A percentile compares a stretch with the other conserved stretches of the same genome.
Evolutionary conservation across 2,888 invertebrate species (phyloP).

Genomic region (Micoletzkya japonica): DNA sequence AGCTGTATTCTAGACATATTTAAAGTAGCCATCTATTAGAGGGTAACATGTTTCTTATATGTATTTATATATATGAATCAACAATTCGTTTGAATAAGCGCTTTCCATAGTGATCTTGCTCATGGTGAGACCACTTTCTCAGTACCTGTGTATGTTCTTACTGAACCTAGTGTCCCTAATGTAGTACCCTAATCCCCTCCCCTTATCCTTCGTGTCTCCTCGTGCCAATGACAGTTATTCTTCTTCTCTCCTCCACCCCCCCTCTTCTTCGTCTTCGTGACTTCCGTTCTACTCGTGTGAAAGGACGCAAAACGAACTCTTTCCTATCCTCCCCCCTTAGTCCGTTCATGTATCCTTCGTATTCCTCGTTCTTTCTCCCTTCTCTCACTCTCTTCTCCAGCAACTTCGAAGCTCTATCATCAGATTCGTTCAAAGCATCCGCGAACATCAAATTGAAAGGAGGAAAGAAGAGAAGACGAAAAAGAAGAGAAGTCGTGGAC

Average conservation of each 20-base stretch:
- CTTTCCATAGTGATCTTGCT: too few species aligned
- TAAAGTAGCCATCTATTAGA: neutral
- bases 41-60: neutral
- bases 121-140: neutral
- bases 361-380: neutral
- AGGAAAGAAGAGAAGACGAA: too few species aligned
- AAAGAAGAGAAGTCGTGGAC: too few species aligned
- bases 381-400: conserved; percentile 1
- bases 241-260: neutral
- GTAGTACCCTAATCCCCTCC: neutral
- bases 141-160: too few species aligned
- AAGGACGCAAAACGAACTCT: neutral
- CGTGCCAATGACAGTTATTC: neutral
- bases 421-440: too few species aligned
- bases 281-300: neutral
- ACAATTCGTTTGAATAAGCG: too few species aligned
- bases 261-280: neutral
- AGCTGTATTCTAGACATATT: too few species aligned
- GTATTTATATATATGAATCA: too few species aligned
- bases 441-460: too few species aligned
- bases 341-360: neutral
- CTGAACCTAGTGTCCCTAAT: too few species aligned
- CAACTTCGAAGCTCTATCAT: neutral
- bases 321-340: neutral
- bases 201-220: neutral